These are phyloP conservation scores for Eurypyga helias DNA, from an alignment of 2,113 vertebrate genomes.

Conservation along the genomic window DNA sequence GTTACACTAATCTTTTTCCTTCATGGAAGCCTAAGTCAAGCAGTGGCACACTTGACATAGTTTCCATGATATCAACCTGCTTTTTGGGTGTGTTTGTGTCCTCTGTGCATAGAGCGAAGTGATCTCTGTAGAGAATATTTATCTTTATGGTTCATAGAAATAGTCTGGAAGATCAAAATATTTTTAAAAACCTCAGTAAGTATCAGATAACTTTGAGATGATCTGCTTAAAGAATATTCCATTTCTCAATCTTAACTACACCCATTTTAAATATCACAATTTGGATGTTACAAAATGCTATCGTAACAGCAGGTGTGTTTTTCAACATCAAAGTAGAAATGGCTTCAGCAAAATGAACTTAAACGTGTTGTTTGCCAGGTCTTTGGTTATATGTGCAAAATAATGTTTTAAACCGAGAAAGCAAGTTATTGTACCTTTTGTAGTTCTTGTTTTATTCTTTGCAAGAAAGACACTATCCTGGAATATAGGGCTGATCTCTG, in stretches of 20 bases:
- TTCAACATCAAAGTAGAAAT: slow-evolving; percentile 3
- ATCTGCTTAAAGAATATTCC: slow-evolving; percentile 2
- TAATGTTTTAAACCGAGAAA: not conserved
- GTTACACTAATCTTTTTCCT: not conserved
- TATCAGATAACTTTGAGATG: slow-evolving; percentile 26
- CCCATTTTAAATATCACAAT: slow-evolving; percentile 23
- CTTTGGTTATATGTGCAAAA: not conserved
- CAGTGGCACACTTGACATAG: not conserved
- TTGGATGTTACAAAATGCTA: not conserved
- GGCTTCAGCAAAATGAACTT: not conserved
- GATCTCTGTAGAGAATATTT: slow-evolving; percentile 36
- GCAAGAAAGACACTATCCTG: not conserved
- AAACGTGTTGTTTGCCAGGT: not conserved
- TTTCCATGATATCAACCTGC: not conserved
- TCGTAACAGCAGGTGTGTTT: slow-evolving; percentile 5
- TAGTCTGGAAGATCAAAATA: slow-evolving; percentile 46
- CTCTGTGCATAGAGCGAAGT: not conserved
- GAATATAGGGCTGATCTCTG: not conserved
- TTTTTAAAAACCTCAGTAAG: slow-evolving; percentile 36
- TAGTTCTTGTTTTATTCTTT: not conserved
- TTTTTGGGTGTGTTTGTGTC: not conserved
- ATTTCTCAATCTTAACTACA: slow-evolving; percentile 1
- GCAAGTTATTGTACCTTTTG: not conserved
- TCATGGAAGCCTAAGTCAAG: not conserved
- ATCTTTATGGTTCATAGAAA: slow-evolving; percentile 35